A percentile compares a stretch with the other conserved stretches of the same genome.
phyloP scores from a whole-genome alignment of 2,888 invertebrate genomes.

The Drosophila ochracea region DNA sequence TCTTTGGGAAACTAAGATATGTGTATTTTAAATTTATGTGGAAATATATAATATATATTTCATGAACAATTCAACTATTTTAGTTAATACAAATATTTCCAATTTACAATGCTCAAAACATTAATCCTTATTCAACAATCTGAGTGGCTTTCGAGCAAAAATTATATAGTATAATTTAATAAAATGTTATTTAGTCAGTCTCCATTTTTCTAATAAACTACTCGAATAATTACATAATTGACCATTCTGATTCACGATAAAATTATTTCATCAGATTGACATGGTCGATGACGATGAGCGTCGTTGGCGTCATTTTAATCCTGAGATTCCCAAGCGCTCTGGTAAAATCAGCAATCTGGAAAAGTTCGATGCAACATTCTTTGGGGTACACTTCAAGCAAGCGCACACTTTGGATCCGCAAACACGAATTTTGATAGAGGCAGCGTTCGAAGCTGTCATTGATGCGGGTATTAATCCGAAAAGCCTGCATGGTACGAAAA shows the following conservation, averaged over 20 bases:
- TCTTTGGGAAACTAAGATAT: background rate
- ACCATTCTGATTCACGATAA: no score
- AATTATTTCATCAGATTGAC: slow-evolving; percentile 87
- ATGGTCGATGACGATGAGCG: slow-evolving; percentile 92
- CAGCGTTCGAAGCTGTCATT: slow-evolving; percentile 91
- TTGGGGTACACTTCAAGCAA: slow-evolving; percentile 91
- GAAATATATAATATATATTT: background rate
- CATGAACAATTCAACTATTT: background rate
- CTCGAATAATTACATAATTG: background rate
- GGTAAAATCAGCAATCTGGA: slow-evolving; percentile 90
- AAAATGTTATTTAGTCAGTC: background rate
- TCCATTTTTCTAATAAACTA: background rate
- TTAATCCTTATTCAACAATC: no score
- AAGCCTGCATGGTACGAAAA: slow-evolving; percentile 88
- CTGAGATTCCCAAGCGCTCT: slow-evolving; percentile 90
- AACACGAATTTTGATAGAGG: slow-evolving; percentile 91
- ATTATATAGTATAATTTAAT: no score
- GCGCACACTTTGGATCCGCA: slow-evolving; percentile 92
- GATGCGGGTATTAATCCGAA: slow-evolving; percentile 91
- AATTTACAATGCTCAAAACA: background rate
- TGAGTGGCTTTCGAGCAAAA: no score
- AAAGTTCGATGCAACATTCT: slow-evolving; percentile 92
- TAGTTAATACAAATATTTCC: background rate
- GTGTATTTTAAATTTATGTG: background rate
- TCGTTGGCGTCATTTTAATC: slow-evolving; percentile 91